Evolutionary conservation across 2,113 vertebrate genomes (phyloP).

Genomic region (Cyanistes caeruleus): DNA sequence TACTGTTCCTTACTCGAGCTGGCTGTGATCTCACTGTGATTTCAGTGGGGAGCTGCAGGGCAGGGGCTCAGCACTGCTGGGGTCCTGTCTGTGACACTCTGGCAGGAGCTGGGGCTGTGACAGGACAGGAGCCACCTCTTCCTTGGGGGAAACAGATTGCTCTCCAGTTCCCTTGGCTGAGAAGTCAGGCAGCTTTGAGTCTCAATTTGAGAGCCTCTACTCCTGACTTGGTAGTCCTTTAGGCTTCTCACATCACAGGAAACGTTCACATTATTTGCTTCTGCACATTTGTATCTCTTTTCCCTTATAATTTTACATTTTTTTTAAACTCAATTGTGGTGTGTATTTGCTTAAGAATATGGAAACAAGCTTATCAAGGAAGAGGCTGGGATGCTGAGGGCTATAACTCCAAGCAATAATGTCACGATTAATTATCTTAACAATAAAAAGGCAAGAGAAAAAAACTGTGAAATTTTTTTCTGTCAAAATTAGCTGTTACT

Average conservation of each 20-base stretch:
- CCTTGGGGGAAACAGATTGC: background rate
- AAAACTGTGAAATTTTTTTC: background rate
- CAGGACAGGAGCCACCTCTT: background rate
- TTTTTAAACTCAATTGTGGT: background rate
- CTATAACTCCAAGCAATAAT: background rate
- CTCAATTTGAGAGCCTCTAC: background rate
- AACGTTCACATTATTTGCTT: background rate
- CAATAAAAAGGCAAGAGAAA: background rate
- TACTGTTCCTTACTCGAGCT: accelerated
- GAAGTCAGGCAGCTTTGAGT: background rate
- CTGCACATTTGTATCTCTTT: background rate
- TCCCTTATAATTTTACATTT: background rate
- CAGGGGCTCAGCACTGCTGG: background rate
- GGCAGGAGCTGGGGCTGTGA: accelerated
- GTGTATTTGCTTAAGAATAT: background rate
- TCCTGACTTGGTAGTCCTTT: background rate
- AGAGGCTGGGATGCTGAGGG: background rate
- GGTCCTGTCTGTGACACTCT: background rate
- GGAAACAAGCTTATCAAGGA: background rate
- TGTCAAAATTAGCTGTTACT: background rate
- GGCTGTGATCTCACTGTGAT: background rate
- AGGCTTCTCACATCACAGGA: background rate
- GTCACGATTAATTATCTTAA: background rate
- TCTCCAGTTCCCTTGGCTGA: background rate
- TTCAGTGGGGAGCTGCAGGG: background rate